These are phyloP conservation scores for Spatulosminthurus flaviceps DNA, from an alignment of 2,888 invertebrate genomes.

Conservation along the genomic window DNA sequence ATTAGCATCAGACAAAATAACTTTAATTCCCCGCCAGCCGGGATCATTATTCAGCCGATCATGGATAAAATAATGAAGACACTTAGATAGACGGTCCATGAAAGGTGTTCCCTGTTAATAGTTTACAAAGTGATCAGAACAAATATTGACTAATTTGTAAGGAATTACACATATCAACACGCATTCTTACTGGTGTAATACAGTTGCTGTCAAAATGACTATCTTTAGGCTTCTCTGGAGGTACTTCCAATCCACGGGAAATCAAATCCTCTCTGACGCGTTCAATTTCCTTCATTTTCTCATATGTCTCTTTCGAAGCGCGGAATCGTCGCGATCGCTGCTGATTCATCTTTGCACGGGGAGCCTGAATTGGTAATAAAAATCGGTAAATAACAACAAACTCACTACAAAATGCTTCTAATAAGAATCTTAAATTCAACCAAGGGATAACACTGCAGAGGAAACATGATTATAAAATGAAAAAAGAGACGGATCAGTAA, in stretches of 20 bases:
- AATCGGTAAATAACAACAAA: constrained; percentile 38
- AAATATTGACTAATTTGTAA: constrained; percentile 2
- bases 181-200: constrained; percentile 84
- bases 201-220: constrained; percentile 99
- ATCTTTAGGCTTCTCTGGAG: constrained; percentile 87
- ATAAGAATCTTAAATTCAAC: background rate
- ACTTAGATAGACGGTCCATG: constrained; percentile 84
- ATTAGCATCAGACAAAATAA: constrained; percentile 98
- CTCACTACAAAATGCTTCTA: background rate
- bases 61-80: constrained; percentile 86
- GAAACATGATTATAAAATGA: too few species aligned
- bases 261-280: constrained; percentile 79
- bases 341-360: constrained; percentile 99
- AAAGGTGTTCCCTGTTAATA: constrained; percentile 86
- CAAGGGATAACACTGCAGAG: too few species aligned
- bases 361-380: too few species aligned
- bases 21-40: constrained; percentile 93
- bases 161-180: background rate
- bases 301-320: constrained; percentile 91
- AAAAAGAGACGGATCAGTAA: too few species aligned
- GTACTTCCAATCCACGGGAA: constrained; percentile 78
- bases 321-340: constrained; percentile 96
- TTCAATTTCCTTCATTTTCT: constrained; percentile 86
- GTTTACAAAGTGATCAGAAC: background rate
- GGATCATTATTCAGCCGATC: constrained; percentile 91